Percentiles rank a stretch among this genome's conserved stretches.
phyloP scores from a whole-genome alignment of 2,888 invertebrate species.

The Sepiola atlantica region DNA sequence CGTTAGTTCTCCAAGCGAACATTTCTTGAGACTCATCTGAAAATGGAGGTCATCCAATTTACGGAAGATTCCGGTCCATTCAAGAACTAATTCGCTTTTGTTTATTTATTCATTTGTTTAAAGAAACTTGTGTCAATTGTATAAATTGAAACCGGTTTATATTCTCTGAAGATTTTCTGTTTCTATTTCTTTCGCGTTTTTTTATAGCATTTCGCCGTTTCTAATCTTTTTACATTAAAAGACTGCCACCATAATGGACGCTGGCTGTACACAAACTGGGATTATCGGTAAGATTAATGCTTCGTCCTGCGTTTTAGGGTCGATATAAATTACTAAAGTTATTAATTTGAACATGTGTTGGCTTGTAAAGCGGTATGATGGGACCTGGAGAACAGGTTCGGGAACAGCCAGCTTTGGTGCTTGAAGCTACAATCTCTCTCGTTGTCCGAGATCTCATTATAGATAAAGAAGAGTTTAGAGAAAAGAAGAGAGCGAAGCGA shows the following conservation, averaged over 20 bases:
- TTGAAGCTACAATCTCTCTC: not conserved
- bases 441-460: not conserved
- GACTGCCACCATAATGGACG: not conserved
- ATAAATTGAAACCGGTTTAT: not conserved
- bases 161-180: not conserved
- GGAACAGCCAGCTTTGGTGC: not conserved
- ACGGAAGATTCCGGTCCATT: not conserved
- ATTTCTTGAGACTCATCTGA: not conserved
- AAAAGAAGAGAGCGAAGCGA: not conserved
- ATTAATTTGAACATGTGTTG: slow-evolving; percentile 32
- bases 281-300: not conserved
- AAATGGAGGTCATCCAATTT: not conserved
- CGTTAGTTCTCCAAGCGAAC: not conserved
- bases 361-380: not conserved
- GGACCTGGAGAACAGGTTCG: not conserved
- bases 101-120: slow-evolving; percentile 19
- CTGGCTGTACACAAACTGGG: not conserved
- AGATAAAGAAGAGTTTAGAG: not conserved
- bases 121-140: slow-evolving; percentile 18
- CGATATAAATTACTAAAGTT: not conserved
- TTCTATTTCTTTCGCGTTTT: not conserved
- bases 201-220: not conserved
- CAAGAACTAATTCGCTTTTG: not conserved
- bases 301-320: not conserved
- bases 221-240: not conserved